Percentiles rank a stretch among this genome's conserved stretches.
Evolutionary conservation across 2,888 invertebrate species (phyloP).

Genomic region (Brenthis daphne): DNA sequence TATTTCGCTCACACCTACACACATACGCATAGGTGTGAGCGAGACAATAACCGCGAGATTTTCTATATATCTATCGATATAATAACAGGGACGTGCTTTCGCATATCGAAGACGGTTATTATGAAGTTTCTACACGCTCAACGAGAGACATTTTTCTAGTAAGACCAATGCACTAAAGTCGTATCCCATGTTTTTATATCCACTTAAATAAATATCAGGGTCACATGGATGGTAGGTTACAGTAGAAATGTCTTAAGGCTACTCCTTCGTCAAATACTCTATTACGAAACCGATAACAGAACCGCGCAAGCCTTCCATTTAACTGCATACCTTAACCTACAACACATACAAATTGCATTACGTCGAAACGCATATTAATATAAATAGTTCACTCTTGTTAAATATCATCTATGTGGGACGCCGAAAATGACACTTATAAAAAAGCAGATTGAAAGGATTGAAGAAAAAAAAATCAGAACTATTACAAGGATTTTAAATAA

Average conservation of each 20-base stretch:
- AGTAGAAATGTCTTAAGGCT: not conserved
- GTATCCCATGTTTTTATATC: not conserved
- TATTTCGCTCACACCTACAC: not conserved
- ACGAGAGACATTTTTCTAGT: too few relatives aligned
- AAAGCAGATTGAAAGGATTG: too few relatives aligned
- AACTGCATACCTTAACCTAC: slow-evolving; percentile 21
- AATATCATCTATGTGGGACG: too few relatives aligned
- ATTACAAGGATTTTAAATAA: too few relatives aligned
- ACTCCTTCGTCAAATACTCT: not conserved
- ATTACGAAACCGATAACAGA: slow-evolving; percentile 16
- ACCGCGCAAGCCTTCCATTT: slow-evolving; percentile 20
- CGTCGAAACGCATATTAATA: not conserved
- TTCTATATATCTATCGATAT: slow-evolving; percentile 1
- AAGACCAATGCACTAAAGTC: too few relatives aligned
- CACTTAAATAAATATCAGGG: not conserved
- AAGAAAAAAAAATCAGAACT: too few relatives aligned
- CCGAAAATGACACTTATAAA: too few relatives aligned
- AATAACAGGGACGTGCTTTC: not conserved
- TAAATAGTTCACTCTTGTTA: not conserved
- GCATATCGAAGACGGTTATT: not conserved
- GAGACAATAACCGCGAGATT: not conserved
- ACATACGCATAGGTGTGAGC: not conserved
- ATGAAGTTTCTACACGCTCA: too few relatives aligned
- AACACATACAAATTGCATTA: slow-evolving; percentile 19
- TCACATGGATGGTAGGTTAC: not conserved